A percentile compares a stretch with the other conserved stretches of the same genome.
phyloP scores from a whole-genome alignment of 2,797 vertebrate genomes.

The Hypotaenidia philippensis region DNA sequence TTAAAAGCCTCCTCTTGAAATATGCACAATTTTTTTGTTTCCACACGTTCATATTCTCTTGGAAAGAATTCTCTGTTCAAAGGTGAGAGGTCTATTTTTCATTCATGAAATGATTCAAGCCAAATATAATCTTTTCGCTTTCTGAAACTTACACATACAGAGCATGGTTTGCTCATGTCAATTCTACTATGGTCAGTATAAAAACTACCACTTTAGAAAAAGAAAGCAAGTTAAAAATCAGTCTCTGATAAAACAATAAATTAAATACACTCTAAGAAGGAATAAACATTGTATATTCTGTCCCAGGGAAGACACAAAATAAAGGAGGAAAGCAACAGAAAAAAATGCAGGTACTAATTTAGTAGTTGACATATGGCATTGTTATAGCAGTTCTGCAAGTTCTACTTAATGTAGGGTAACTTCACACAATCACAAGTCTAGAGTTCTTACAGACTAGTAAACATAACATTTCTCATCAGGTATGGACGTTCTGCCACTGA shows the following conservation, averaged over 20 bases:
- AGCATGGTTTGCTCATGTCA: neutral
- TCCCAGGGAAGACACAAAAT: neutral
- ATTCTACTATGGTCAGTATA: neutral
- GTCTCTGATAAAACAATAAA: neutral
- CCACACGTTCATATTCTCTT: neutral
- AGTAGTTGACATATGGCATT: neutral
- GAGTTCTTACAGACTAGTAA: neutral
- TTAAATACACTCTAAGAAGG: neutral
- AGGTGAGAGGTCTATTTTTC: neutral
- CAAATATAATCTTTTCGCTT: neutral
- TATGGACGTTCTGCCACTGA: neutral
- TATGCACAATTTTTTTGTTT: neutral
- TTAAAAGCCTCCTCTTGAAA: neutral
- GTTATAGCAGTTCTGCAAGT: neutral
- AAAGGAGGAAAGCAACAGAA: neutral
- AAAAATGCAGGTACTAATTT: neutral
- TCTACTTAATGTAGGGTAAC: slow-evolving; percentile 8
- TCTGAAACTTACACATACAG: neutral
- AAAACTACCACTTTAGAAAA: neutral
- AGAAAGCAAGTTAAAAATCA: neutral
- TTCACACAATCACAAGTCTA: slow-evolving; percentile 7
- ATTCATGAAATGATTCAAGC: neutral
- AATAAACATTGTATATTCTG: neutral
- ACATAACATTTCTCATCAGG: neutral
- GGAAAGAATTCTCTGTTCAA: neutral